Evolutionary conservation across 2,113 vertebrate genomes (phyloP).

Genomic region (Pachypanchax playfairii): DNA sequence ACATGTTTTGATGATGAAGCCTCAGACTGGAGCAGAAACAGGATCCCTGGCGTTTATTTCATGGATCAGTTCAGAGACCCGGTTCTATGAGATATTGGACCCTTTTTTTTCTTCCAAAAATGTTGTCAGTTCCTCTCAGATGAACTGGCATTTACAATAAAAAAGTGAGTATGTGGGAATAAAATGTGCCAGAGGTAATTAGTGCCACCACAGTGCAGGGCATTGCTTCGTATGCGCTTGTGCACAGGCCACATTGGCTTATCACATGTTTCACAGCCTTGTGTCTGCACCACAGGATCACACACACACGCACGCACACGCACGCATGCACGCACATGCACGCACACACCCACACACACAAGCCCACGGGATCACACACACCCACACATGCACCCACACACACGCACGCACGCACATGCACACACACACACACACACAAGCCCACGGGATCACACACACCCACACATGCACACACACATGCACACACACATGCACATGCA

Average conservation of each 20-base stretch:
- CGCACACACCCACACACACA: constrained; percentile 1
- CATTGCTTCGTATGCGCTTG: constrained; percentile 25
- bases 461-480: background rate
- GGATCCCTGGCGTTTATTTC: constrained; percentile 37
- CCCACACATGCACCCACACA: no score
- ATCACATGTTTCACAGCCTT: background rate
- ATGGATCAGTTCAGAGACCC: constrained; percentile 48
- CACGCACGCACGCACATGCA: background rate
- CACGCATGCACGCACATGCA: background rate
- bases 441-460: constrained; percentile 15
- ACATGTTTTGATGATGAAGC: constrained; percentile 68
- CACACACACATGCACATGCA: background rate
- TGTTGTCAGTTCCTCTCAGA: constrained; percentile 57
- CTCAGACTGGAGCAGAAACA: constrained; percentile 49
- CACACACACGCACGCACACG: constrained; percentile 4
- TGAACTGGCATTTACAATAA: constrained; percentile 64
- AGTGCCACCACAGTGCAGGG: constrained; percentile 44
- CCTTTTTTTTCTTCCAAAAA: constrained; percentile 47
- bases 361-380: background rate
- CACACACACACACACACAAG: constrained; percentile 1
- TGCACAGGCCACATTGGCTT: constrained; percentile 13
- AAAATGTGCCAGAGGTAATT: constrained; percentile 54
- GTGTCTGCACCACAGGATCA: constrained; percentile 25
- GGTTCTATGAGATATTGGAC: constrained; percentile 56
- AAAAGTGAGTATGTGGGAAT: constrained; percentile 51